phyloP scores from a whole-genome alignment of 1,140 invertebrate species.

The Eumeta japonica region DNA sequence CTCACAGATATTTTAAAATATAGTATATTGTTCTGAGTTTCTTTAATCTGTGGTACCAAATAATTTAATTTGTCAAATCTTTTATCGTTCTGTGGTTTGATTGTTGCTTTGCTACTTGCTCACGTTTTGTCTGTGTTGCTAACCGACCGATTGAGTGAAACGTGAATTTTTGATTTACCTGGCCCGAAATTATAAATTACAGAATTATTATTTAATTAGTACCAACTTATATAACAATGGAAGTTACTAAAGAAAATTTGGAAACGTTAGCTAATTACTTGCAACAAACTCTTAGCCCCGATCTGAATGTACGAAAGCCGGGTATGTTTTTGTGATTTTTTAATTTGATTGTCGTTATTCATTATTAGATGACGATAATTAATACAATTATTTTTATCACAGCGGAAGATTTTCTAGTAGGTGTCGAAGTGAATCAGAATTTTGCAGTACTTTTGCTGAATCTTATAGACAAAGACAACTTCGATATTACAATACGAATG shows the following conservation, averaged over 20 bases:
- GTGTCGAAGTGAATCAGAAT: conserved; percentile 87
- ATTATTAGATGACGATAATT: conserved; percentile 1
- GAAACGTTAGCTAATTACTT: conserved; percentile 78
- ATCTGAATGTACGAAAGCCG: conserved; percentile 75
- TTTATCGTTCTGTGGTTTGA: too few relatives aligned
- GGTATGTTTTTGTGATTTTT: conserved; percentile 61
- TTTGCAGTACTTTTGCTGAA: conserved; percentile 85
- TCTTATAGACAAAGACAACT: conserved; percentile 76
- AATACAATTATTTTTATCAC: conserved; percentile 21
- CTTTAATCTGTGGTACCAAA: too few relatives aligned
- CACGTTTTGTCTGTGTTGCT: too few relatives aligned
- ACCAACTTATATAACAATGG: conserved; percentile 69
- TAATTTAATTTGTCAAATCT: too few relatives aligned
- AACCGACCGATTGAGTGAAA: too few relatives aligned
- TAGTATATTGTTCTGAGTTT: too few relatives aligned
- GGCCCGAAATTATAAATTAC: too few relatives aligned
- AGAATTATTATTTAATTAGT: too few relatives aligned
- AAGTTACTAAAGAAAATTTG: conserved; percentile 80
- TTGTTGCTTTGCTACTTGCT: too few relatives aligned
- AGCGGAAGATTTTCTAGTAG: conserved; percentile 93
- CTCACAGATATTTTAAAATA: too few relatives aligned
- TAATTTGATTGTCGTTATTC: neutral
- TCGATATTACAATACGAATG: conserved; percentile 79
- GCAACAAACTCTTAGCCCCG: conserved; percentile 84
- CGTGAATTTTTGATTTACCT: too few relatives aligned